Conservation (phyloP, 2,888 invertebrate species). For the Philereme transversata region DNA sequence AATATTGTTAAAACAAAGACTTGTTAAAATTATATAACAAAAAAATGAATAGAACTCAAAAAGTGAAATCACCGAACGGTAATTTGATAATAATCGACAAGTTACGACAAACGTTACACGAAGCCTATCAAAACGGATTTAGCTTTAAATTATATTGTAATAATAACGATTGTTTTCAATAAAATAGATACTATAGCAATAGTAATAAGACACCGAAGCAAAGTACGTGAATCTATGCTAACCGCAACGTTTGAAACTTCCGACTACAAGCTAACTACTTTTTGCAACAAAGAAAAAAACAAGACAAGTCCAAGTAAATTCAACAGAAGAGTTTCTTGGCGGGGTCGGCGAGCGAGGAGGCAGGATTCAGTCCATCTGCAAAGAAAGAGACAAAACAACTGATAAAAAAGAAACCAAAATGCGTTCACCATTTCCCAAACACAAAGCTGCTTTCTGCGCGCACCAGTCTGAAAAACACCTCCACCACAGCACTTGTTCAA, state of each 20-base stretch:
- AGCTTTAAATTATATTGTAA: constrained; percentile 22
- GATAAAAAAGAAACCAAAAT: constrained; percentile 60
- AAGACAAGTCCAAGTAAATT: constrained; percentile 42
- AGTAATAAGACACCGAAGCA: constrained; percentile 32
- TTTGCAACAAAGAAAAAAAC: constrained; percentile 31
- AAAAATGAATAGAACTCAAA: constrained; percentile 39
- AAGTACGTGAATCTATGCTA: constrained; percentile 32
- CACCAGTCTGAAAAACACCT: constrained; percentile 62
- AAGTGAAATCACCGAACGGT: constrained; percentile 49
- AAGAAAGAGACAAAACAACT: constrained; percentile 76
- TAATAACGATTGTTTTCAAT: constrained; percentile 21
- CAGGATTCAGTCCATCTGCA: constrained; percentile 66
- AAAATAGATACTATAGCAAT: constrained; percentile 20
- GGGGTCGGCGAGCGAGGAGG: constrained; percentile 53
- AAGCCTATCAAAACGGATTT: constrained; percentile 23
- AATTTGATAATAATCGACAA: constrained; percentile 51
- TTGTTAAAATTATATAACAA: constrained; percentile 36
- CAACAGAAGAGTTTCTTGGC: constrained; percentile 39
- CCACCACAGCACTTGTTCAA: constrained; percentile 62
- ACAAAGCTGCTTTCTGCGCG: constrained; percentile 43
- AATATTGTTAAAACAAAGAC: constrained; percentile 30
- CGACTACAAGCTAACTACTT: constrained; percentile 25
- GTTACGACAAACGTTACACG: constrained; percentile 35
- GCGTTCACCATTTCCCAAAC: constrained; percentile 61
- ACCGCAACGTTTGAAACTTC: constrained; percentile 34